Base-by-base conservation (phyloP, 2,113 vertebrate species). In the Ranitomeya imitator region DNA sequence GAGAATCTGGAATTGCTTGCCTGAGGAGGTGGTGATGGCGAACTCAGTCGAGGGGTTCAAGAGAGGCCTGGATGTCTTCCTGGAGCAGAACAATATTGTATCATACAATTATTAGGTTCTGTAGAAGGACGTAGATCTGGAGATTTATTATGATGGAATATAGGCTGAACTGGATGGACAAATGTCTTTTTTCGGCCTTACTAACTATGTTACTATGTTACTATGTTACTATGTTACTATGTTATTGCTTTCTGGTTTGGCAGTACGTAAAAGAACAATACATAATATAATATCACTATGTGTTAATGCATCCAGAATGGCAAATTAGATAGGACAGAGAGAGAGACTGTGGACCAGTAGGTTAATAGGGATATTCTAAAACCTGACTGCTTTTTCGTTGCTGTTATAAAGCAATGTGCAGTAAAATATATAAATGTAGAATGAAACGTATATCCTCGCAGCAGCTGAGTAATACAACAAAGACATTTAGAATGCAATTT, bases 401-500 rank as follows among this genome's bases (percentile, higher is more conserved):
- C 18, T 61, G 54, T 59, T 86, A 78, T 86, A 60, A 65, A 23
- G 61, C 51, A 54, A 37, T 8, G 16, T 67, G 67, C n/a, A 57
- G 51, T 69, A 69, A n/a, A 31, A 79, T 67, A 31, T 63, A 69
- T 6, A 45, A 69, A 79, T 86, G 26, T 80, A 63, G 54, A 11
- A 51, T 83, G 51, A 5, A 63, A 54, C 31, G 16, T 45, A 83
- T 65, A 83, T 71, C 37, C 45, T 8, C 16, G 10, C n/a, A 55
- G 63, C 51, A 37, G 51, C 31, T 86, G 76, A 55, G 69, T 79
- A 80, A 80, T 69, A 67, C 52, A 80, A 86, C 59, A 69, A 87
- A 81, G 61, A 87, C 78, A 87, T 81, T 79, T 81, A 87, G 65
- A 80, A 87, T 87, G 65, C 61, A 57, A 87, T 81, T 71, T 87